phyloP scores from a whole-genome alignment of 2,888 invertebrate species.

The Apoda limacodes region DNA sequence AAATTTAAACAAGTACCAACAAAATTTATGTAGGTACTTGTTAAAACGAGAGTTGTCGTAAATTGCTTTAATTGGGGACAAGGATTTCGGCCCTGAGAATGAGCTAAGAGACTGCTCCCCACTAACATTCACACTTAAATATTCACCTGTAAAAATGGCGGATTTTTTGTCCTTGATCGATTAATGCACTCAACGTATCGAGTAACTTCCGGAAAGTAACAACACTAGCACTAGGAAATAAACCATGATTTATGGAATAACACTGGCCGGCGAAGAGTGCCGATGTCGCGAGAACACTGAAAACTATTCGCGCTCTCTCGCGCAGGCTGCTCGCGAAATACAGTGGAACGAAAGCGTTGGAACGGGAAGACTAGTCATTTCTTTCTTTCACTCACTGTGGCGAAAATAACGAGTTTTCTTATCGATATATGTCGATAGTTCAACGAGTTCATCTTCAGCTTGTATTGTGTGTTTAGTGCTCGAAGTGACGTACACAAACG shows the following conservation, averaged over 20 bases:
- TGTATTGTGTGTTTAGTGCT: no score
- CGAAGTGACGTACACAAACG: no score
- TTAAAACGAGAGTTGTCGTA: slow-evolving; percentile 47
- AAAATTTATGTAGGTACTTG: no score
- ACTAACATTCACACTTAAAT: no score
- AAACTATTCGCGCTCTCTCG: slow-evolving; percentile 55
- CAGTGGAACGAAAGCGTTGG: slow-evolving; percentile 52
- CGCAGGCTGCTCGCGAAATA: slow-evolving; percentile 31
- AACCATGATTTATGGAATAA: slow-evolving; percentile 40
- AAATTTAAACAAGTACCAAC: no score
- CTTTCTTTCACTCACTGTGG: slow-evolving; percentile 45
- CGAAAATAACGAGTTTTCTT: slow-evolving; percentile 48
- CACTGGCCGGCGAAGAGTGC: slow-evolving; percentile 54
- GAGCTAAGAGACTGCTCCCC: no score
- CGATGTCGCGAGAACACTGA: slow-evolving; percentile 57
- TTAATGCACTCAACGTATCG: not conserved
- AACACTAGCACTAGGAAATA: slow-evolving; percentile 54
- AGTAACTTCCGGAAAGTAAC: slow-evolving; percentile 34
- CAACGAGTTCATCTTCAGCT: no score
- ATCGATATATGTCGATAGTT: slow-evolving; percentile 31
- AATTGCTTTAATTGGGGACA: slow-evolving; percentile 62
- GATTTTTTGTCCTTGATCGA: no score
- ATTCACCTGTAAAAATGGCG: no score
- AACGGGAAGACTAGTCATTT: slow-evolving; percentile 58
- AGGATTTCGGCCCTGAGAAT: slow-evolving; percentile 47